phyloP scores from a whole-genome alignment of 2,797 vertebrate species.

The Eremophila alpestris region DNA sequence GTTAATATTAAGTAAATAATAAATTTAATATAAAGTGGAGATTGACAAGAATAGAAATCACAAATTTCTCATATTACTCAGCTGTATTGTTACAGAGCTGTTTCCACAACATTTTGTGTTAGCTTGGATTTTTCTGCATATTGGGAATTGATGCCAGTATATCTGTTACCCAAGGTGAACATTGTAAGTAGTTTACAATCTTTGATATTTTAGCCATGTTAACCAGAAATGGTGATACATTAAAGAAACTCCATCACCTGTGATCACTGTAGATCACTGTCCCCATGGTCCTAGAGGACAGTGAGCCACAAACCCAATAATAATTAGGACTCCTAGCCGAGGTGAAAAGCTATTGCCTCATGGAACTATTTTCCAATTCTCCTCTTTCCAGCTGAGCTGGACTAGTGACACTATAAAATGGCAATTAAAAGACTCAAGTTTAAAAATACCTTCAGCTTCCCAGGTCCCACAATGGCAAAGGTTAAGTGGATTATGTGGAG shows the following conservation, averaged over 20 bases:
- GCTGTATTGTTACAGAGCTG: neutral
- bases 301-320: conserved; percentile 57
- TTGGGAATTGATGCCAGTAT: neutral
- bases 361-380: conserved; percentile 75
- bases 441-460: conserved; percentile 77
- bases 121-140: neutral
- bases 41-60: neutral
- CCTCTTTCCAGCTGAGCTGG: conserved; percentile 74
- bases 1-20: neutral
- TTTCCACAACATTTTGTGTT: neutral
- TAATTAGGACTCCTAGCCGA: conserved; percentile 71
- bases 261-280: conserved; percentile 3
- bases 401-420: conserved; percentile 76
- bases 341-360: conserved; percentile 78
- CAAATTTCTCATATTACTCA: neutral
- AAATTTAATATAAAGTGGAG: neutral
- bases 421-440: conserved; percentile 79
- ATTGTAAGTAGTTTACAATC: neutral
- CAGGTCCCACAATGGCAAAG: conserved; percentile 78
- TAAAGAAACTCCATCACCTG: conserved; percentile 9
- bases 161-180: neutral
- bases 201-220: neutral
- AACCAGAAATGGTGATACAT: neutral
- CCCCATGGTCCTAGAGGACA: conserved; percentile 28
- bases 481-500: conserved; percentile 84